These are phyloP conservation scores for Brachionus sp. DNA, from an alignment of 1,140 invertebrate genomes.

Conservation along the genomic window DNA sequence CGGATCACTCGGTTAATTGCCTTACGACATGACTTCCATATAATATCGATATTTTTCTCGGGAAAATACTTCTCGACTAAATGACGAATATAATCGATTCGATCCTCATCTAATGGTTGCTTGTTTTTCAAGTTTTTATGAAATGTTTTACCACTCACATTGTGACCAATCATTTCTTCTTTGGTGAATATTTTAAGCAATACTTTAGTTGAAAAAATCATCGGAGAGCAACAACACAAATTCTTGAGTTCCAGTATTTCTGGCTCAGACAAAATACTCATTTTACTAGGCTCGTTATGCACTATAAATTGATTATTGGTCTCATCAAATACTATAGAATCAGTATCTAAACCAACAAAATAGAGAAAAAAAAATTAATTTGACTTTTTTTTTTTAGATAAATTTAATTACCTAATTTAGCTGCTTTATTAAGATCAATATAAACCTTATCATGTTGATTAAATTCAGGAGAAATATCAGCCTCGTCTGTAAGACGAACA, in stretches of 20 bases:
- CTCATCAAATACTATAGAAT: neutral
- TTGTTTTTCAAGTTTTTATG: conserved; percentile 42
- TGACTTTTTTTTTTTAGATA: neutral
- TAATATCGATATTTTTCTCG: neutral
- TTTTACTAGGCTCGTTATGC: neutral
- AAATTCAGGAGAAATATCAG: conserved; percentile 11
- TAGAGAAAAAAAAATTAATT: neutral
- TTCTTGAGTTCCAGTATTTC: conserved; percentile 41
- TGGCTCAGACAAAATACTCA: neutral
- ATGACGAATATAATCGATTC: conserved; percentile 40
- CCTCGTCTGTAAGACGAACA: neutral
- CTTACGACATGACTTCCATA: conserved; percentile 39
- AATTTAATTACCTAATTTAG: neutral
- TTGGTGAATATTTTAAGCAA: conserved; percentile 20
- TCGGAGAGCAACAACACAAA: conserved; percentile 35
- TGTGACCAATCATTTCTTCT: conserved; percentile 34
- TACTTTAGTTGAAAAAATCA: conserved; percentile 42
- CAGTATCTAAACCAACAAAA: neutral
- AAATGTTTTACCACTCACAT: conserved; percentile 42
- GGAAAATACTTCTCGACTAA: conserved; percentile 44
- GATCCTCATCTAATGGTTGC: conserved; percentile 31
- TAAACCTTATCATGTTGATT: conserved; percentile 18
- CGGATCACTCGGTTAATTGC: conserved; percentile 41
- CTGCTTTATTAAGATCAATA: neutral
- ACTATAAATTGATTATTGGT: neutral